These are phyloP conservation scores for Patagioenas fasciata DNA, from an alignment of 2,113 vertebrate genomes.

Conservation along the genomic window DNA sequence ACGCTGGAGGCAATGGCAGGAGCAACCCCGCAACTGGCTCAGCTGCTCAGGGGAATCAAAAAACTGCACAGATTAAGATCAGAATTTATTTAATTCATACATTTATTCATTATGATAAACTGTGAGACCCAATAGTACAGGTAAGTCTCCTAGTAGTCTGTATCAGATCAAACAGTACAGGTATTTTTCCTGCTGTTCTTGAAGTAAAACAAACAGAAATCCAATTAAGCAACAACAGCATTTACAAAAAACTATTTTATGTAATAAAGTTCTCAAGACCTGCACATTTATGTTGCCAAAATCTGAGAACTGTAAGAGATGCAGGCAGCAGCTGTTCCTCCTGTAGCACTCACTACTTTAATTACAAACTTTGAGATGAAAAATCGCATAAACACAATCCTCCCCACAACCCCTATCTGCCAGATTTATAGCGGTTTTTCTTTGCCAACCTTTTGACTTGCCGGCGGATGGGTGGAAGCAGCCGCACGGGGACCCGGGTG, in stretches of 20 bases:
- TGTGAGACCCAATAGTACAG: background rate
- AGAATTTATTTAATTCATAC: constrained; percentile 29
- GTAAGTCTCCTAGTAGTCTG: background rate
- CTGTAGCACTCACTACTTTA: background rate
- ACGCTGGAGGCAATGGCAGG: background rate
- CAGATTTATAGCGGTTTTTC: background rate
- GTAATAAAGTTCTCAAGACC: background rate
- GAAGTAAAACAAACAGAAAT: constrained; percentile 37
- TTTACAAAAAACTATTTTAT: background rate
- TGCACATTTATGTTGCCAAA: background rate
- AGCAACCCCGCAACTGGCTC: background rate
- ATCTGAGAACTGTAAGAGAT: background rate
- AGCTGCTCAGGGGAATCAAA: background rate
- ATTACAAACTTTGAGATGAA: constrained; percentile 25
- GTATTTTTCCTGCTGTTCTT: background rate
- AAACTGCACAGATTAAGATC: constrained; percentile 35
- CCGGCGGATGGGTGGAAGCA: background rate
- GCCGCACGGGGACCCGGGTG: background rate
- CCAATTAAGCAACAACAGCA: background rate
- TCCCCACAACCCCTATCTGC: background rate
- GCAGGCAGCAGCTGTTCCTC: background rate
- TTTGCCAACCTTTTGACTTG: background rate
- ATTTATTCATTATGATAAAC: constrained; percentile 19
- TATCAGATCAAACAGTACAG: background rate
- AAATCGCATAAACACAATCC: background rate